A percentile compares a stretch with the other conserved stretches of the same genome.
phyloP scores from a whole-genome alignment of 2,113 vertebrate genomes.

The Alaudala cheleensis region DNA sequence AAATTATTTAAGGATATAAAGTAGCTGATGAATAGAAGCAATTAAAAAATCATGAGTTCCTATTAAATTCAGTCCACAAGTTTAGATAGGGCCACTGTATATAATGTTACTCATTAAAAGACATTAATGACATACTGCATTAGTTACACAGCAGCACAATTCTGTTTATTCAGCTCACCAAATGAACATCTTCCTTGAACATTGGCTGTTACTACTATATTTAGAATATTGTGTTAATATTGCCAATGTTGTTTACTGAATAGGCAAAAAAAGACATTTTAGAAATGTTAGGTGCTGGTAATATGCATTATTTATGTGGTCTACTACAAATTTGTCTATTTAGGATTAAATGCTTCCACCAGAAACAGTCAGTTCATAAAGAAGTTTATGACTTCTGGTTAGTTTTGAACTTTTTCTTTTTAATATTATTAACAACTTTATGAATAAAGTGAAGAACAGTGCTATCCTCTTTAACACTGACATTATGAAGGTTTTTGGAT shows the following conservation, averaged over 20 bases:
- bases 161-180: background rate
- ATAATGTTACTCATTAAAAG: conserved; percentile 13
- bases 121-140: background rate
- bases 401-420: background rate
- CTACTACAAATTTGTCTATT: background rate
- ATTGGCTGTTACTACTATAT: background rate
- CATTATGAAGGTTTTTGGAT: background rate
- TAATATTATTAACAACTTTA: background rate
- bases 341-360: background rate
- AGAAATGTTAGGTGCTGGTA: background rate
- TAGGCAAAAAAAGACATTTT: conserved; percentile 19
- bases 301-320: background rate
- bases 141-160: background rate
- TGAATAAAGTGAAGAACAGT: background rate
- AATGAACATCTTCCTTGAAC: background rate
- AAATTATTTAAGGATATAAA: background rate
- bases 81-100: background rate
- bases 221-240: background rate
- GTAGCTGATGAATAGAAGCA: background rate
- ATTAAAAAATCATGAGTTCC: conserved; percentile 5
- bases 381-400: background rate
- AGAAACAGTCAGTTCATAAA: background rate
- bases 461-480: background rate
- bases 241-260: background rate
- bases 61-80: background rate